Evolutionary conservation across 2,888 invertebrate genomes (phyloP).

Genomic region (Noctua janthina): DNA sequence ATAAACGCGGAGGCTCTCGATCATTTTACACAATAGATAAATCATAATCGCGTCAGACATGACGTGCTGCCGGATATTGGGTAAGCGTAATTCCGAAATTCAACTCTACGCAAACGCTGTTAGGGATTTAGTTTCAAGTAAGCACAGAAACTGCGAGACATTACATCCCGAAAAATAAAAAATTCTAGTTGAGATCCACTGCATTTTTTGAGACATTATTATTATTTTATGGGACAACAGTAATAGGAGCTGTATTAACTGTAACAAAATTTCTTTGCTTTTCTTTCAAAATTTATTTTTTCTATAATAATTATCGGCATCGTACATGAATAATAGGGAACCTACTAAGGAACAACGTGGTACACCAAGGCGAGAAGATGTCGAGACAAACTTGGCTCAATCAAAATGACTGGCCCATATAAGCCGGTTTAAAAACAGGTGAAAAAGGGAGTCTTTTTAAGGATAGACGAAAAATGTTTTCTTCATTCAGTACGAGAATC

Average conservation of each 20-base stretch:
- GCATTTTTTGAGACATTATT: background rate
- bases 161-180: background rate
- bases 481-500: background rate
- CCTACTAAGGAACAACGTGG: background rate
- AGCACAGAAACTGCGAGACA: background rate
- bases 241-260: background rate
- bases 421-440: too few species aligned
- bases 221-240: background rate
- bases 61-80: slow-evolving; percentile 45
- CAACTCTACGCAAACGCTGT: slow-evolving; percentile 33
- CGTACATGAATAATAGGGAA: background rate
- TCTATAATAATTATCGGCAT: background rate
- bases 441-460: too few species aligned
- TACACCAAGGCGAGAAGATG: too few species aligned
- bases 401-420: too few species aligned
- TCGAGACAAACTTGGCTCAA: background rate
- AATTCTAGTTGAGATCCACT: background rate
- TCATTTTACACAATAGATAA: slow-evolving; percentile 64
- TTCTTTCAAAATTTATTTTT: too few species aligned
- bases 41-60: slow-evolving; percentile 62
- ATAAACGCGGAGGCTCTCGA: slow-evolving; percentile 50
- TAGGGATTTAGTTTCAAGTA: slow-evolving; percentile 20
- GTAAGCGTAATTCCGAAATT: slow-evolving; percentile 38
- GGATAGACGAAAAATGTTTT: background rate
- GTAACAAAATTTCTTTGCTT: background rate